phyloP scores from a whole-genome alignment of 2,888 invertebrate species.

The Escarpia spicata region DNA sequence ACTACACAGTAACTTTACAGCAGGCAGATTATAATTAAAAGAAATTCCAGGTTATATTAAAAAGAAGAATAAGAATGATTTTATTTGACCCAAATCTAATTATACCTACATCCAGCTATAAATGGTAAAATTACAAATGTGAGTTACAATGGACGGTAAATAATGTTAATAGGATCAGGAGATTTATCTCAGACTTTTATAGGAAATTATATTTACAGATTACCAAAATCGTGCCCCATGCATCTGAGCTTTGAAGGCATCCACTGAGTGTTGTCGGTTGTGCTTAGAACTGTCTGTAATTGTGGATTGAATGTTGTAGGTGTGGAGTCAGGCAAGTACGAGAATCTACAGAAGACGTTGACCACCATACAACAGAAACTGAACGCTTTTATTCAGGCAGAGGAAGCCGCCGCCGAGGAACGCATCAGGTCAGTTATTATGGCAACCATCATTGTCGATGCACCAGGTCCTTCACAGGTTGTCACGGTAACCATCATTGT shows the following conservation, averaged over 20 bases:
- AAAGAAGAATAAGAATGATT: too few species aligned
- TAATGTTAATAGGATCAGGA: too few species aligned
- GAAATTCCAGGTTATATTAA: too few species aligned
- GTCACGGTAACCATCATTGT: not conserved
- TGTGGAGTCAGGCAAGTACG: not conserved
- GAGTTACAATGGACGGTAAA: too few species aligned
- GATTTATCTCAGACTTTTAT: too few species aligned
- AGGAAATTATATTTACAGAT: not conserved
- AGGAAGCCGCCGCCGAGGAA: constrained; percentile 78
- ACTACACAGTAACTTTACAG: too few species aligned
- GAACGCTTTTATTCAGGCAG: constrained; percentile 75
- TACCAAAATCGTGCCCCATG: not conserved
- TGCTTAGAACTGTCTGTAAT: not conserved
- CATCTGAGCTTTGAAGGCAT: not conserved
- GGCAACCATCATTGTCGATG: not conserved
- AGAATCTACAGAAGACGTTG: constrained; percentile 63
- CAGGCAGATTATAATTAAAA: too few species aligned
- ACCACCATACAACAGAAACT: constrained; percentile 75
- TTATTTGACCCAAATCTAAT: too few species aligned
- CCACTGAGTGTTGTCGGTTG: not conserved
- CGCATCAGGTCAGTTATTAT: constrained; percentile 72
- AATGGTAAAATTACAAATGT: too few species aligned
- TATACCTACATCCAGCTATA: too few species aligned
- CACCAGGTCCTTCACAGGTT: not conserved
- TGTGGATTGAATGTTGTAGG: not conserved